Evolutionary conservation across 2,113 vertebrate species (phyloP).

Genomic region (Conger conger): DNA sequence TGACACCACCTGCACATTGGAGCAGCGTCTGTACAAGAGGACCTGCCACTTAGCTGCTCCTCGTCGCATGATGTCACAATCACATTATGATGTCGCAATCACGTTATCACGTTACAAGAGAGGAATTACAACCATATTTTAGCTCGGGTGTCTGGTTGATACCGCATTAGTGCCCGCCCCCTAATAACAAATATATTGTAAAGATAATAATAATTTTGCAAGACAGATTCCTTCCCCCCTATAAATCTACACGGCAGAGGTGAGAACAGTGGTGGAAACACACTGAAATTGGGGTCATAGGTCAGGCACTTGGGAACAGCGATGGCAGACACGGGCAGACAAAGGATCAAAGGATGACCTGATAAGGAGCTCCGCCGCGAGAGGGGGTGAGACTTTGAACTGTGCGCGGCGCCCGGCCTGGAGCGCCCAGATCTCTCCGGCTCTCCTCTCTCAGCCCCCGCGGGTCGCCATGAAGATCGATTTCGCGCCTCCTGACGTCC

Average conservation of each 20-base stretch:
- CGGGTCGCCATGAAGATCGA: slow-evolving; percentile 68
- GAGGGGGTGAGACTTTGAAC: slow-evolving; percentile 67
- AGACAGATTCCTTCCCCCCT: not conserved
- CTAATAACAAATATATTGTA: not conserved
- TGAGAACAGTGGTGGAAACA: not conserved
- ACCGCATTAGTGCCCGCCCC: not conserved
- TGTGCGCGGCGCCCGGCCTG: slow-evolving; percentile 8
- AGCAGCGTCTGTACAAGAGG: no score
- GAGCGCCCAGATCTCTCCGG: slow-evolving; percentile 10
- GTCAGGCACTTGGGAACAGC: slow-evolving; percentile 47
- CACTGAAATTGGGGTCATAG: slow-evolving; percentile 48
- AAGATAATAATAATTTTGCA: not conserved
- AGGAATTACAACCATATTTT: not conserved
- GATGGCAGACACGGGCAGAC: slow-evolving; percentile 26
- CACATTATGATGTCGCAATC: not conserved
- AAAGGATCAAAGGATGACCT: slow-evolving; percentile 34
- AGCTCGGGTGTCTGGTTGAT: not conserved
- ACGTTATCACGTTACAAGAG: not conserved
- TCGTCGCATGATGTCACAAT: not conserved
- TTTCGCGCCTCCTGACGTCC: slow-evolving; percentile 70
- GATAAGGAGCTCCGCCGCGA: slow-evolving; percentile 52
- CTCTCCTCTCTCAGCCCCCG: not conserved
- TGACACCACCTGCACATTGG: no score
- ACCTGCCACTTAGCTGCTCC: no score
- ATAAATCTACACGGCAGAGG: not conserved